A percentile compares a stretch with the other conserved stretches of the same genome.
Evolutionary conservation across 2,797 vertebrate genomes (phyloP).

Genomic region (Manis pentadactyla): DNA sequence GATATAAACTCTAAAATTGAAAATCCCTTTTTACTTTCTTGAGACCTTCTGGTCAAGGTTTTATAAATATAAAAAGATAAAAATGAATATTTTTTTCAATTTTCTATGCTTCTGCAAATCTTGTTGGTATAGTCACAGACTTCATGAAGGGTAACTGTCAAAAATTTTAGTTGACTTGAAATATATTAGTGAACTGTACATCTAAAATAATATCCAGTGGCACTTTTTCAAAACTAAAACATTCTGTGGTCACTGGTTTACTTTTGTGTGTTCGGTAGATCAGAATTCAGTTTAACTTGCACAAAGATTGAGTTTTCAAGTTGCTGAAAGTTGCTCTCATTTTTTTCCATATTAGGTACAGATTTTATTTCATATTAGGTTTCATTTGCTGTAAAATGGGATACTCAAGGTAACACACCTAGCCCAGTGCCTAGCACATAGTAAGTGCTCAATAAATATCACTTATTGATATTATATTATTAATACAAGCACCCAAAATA

Average conservation of each 20-base stretch:
- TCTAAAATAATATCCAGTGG: neutral
- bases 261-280: neutral
- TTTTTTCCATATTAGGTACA: neutral
- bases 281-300: neutral
- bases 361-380: neutral
- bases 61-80: slow-evolving; percentile 47
- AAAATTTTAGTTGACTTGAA: slow-evolving; percentile 42
- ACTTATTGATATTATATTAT: neutral
- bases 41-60: slow-evolving; percentile 22
- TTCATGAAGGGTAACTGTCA: neutral
- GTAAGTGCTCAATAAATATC: neutral
- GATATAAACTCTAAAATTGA: neutral
- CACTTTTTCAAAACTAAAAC: neutral
- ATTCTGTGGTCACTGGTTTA: neutral
- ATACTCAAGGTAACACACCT: neutral
- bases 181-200: slow-evolving; percentile 13
- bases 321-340: neutral
- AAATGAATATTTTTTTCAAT: slow-evolving; percentile 35
- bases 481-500: neutral
- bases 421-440: neutral
- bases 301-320: neutral
- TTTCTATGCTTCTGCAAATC: slow-evolving; percentile 51
- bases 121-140: neutral
- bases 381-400: neutral
- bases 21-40: neutral